Percentiles rank a stretch among this genome's conserved stretches.
phyloP scores from a whole-genome alignment of 2,797 vertebrate species.

The Pipistrellus kuhlii region DNA sequence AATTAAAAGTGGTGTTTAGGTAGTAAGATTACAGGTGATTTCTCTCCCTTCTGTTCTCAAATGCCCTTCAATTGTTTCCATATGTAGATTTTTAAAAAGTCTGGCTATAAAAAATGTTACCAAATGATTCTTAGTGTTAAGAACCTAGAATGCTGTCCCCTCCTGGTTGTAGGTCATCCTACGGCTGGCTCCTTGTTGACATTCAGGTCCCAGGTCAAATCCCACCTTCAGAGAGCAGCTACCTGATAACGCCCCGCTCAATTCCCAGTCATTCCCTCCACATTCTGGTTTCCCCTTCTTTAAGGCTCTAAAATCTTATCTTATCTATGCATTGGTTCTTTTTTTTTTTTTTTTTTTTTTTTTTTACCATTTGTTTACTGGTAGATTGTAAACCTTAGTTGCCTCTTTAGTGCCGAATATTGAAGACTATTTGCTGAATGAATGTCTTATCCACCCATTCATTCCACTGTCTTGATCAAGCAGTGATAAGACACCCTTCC shows the following conservation, averaged over 20 bases:
- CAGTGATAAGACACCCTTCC: neutral
- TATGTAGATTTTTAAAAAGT: neutral
- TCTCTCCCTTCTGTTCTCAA: conserved; percentile 7
- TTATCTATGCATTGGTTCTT: neutral
- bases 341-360: neutral
- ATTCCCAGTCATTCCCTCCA: rapidly evolving
- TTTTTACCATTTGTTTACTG: neutral
- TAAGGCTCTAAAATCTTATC: neutral
- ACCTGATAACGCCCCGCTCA: neutral
- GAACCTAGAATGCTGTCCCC: neutral
- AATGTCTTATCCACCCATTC: neutral
- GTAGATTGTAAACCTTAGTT: neutral
- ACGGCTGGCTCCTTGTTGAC: neutral
- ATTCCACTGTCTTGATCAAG: neutral
- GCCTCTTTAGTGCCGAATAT: neutral
- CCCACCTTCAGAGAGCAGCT: neutral
- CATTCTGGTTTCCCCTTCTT: neutral
- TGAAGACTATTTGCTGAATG: neutral
- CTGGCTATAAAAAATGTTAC: neutral
- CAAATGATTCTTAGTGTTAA: neutral
- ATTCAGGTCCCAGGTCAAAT: neutral
- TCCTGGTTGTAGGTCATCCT: neutral
- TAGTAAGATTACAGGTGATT: neutral
- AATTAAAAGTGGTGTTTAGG: neutral
- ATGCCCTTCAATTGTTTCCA: conserved; percentile 3